Percentiles rank a stretch among this genome's conserved stretches.
Evolutionary conservation across 2,888 invertebrate species (phyloP).

Genomic region (Drosophila ustulata): DNA sequence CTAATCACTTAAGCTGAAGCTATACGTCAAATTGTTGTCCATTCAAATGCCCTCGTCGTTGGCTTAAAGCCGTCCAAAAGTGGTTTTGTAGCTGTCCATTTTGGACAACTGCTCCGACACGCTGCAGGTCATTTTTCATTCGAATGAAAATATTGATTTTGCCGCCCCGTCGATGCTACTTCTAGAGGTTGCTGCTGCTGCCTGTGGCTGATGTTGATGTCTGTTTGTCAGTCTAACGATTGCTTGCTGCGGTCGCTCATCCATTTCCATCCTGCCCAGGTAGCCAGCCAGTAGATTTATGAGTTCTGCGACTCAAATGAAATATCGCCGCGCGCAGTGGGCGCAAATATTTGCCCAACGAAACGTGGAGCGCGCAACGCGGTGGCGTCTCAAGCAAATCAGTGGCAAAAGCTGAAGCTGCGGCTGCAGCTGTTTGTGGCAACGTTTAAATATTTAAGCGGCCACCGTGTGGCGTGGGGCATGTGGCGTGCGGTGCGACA

Average conservation of each 20-base stretch:
- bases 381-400: conserved; percentile 54
- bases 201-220: conserved; percentile 70
- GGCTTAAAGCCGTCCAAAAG: conserved; percentile 35
- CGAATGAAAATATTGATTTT: conserved; percentile 81
- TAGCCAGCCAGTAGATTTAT: conserved; percentile 69
- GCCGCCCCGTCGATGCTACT: conserved; percentile 24
- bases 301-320: conserved; percentile 75
- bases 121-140: conserved; percentile 78
- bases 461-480: conserved; percentile 12
- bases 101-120: conserved; percentile 54
- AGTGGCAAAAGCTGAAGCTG: conserved; percentile 35
- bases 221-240: conserved; percentile 81
- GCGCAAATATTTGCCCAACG: conserved; percentile 70
- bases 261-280: conserved; percentile 32
- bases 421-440: not conserved
- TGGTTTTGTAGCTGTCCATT: conserved; percentile 55
- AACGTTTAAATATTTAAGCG: conserved; percentile 69
- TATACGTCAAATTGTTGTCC: conserved; percentile 28
- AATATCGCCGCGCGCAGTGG: conserved; percentile 63
- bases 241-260: conserved; percentile 60
- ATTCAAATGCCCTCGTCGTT: conserved; percentile 11
- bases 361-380: not conserved
- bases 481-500: not conserved
- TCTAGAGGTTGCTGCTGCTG: conserved; percentile 1
- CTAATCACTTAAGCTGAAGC: conserved; percentile 54